Percentiles rank a stretch among this genome's conserved stretches.
These are phyloP conservation scores for Hydrochoerus hydrochaeris DNA, from an alignment of 2,113 vertebrate genomes.

Conservation along the genomic window DNA sequence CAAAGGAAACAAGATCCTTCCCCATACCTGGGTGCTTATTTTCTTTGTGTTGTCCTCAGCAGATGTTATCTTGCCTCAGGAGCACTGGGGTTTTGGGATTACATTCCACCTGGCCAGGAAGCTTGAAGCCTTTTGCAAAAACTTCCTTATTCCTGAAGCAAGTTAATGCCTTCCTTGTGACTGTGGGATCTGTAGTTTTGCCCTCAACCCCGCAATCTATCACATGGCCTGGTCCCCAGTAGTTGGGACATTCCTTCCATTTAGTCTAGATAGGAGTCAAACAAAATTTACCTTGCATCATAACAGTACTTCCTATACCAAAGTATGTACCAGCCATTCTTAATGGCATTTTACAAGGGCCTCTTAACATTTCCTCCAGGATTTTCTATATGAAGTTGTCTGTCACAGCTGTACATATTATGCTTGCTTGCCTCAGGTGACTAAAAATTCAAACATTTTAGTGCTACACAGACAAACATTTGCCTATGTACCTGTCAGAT, in stretches of 20 bases:
- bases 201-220: not conserved
- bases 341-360: too few relatives aligned
- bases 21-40: not conserved
- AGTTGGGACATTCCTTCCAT: not conserved
- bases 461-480: too few relatives aligned
- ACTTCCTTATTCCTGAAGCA: not conserved
- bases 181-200: not conserved
- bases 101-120: not conserved
- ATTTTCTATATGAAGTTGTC: too few relatives aligned
- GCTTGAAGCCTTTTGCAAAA: not conserved
- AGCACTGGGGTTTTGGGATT: not conserved
- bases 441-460: too few relatives aligned
- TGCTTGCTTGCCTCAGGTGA: too few relatives aligned
- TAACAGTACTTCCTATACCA: too few relatives aligned
- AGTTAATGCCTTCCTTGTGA: not conserved
- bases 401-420: too few relatives aligned
- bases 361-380: too few relatives aligned
- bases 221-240: not conserved
- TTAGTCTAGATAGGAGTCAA: too few relatives aligned
- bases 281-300: too few relatives aligned
- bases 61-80: not conserved
- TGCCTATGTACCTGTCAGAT: too few relatives aligned
- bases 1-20: not conserved
- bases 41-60: not conserved
- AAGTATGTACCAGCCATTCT: too few relatives aligned